Conservation (phyloP, 2,888 invertebrate genomes). For the Metacarcinus magister region DNA sequence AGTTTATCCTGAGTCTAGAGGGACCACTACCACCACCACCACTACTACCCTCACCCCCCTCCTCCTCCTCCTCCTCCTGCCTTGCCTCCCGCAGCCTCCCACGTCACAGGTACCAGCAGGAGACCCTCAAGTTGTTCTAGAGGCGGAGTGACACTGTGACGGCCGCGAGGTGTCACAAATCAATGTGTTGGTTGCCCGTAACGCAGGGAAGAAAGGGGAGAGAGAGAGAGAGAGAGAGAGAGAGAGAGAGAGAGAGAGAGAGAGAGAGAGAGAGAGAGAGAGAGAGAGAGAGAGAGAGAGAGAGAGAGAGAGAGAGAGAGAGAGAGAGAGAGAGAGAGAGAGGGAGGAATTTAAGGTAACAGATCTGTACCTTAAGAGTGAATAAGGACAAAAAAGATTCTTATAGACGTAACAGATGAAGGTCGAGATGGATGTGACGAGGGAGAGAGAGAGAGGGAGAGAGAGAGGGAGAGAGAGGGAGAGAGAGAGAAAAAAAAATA, state of each 20-base stretch:
- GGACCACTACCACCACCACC: background rate
- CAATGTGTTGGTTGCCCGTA: conserved; percentile 70
- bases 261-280: background rate
- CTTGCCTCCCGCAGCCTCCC: background rate
- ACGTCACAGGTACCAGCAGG: background rate
- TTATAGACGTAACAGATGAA: background rate
- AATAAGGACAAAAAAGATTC: background rate
- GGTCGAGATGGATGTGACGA: background rate
- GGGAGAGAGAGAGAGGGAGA: background rate
- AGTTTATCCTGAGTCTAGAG: background rate
- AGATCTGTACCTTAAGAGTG: too few species aligned
- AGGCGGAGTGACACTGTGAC: conserved; percentile 63
- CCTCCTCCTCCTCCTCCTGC: background rate
- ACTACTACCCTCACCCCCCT: background rate
- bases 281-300: background rate
- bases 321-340: background rate
- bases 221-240: conserved; percentile 11
- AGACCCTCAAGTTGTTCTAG: background rate
- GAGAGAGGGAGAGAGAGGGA: background rate
- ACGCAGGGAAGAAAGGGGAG: background rate
- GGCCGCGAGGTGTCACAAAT: conserved; percentile 71
- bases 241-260: conserved; percentile 49
- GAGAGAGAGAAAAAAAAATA: background rate
- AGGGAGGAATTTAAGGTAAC: background rate
- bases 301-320: background rate